phyloP scores from a whole-genome alignment of 2,797 vertebrate genomes.

The Buphagus erythrorhynchus region DNA sequence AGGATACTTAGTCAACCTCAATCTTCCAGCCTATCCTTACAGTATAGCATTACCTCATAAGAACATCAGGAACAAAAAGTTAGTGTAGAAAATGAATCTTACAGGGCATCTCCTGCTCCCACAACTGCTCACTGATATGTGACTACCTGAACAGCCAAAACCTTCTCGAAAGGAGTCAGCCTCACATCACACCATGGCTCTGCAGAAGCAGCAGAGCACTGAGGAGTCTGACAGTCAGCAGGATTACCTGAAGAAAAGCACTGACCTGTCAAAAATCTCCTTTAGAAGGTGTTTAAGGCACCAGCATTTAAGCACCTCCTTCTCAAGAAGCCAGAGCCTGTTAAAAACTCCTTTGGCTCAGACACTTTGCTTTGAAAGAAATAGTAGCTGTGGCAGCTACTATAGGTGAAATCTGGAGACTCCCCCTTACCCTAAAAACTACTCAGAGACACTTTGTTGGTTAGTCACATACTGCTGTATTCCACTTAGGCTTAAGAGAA shows the following conservation, averaged over 20 bases:
- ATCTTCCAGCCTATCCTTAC: background rate
- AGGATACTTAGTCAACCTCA: background rate
- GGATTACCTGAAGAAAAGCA: background rate
- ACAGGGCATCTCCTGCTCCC: background rate
- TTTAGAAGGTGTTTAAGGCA: background rate
- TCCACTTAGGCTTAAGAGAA: background rate
- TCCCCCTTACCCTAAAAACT: background rate
- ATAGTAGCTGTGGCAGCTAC: background rate
- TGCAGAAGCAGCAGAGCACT: background rate
- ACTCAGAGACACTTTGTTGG: background rate
- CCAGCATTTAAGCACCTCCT: background rate
- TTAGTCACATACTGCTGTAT: background rate
- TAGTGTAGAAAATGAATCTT: background rate
- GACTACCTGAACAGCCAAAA: background rate
- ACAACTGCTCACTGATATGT: accelerated
- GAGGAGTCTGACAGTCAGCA: background rate
- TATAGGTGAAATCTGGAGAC: background rate
- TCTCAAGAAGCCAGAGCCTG: background rate
- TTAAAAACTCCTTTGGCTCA: background rate
- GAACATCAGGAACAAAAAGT: accelerated
- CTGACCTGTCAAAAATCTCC: background rate
- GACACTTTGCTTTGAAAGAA: background rate
- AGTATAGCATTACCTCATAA: background rate
- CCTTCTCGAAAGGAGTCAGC: background rate
- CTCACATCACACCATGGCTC: background rate